Percentiles rank a stretch among this genome's conserved stretches.
phyloP scores from a whole-genome alignment of 2,888 invertebrate genomes.

The Agriopis leucophaearia region DNA sequence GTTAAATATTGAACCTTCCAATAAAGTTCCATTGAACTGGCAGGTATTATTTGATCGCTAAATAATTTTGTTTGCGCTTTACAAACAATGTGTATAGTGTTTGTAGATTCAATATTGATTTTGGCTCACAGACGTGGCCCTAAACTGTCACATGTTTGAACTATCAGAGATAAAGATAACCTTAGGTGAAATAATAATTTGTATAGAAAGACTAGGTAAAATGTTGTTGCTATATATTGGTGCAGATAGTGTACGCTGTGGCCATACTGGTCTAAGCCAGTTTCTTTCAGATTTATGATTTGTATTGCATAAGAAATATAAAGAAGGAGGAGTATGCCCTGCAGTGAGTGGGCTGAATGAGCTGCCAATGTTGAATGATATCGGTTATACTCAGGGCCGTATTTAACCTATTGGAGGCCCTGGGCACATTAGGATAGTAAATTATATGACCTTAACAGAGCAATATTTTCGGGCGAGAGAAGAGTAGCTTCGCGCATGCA shows the following conservation, averaged over 20 bases:
- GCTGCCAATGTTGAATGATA: no score
- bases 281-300: background rate
- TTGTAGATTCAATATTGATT: conserved; percentile 22
- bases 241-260: background rate
- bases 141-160: conserved; percentile 8
- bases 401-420: no score
- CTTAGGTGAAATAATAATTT: background rate
- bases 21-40: conserved; percentile 5
- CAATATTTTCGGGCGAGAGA: no score
- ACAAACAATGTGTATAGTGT: conserved; percentile 20
- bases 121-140: conserved; percentile 8
- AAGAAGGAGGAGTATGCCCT: no score
- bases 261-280: background rate
- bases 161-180: background rate
- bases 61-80: conserved; percentile 26
- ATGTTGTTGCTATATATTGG: background rate
- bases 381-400: no score
- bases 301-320: background rate
- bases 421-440: no score
- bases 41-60: conserved; percentile 21
- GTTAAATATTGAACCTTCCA: conserved; percentile 18
- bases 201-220: background rate
- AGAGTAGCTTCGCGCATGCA: no score
- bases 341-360: no score
- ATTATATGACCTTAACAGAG: no score